Base-by-base conservation (phyloP, 2,113 vertebrate genomes). In the Salvelinus namaycush region DNA sequence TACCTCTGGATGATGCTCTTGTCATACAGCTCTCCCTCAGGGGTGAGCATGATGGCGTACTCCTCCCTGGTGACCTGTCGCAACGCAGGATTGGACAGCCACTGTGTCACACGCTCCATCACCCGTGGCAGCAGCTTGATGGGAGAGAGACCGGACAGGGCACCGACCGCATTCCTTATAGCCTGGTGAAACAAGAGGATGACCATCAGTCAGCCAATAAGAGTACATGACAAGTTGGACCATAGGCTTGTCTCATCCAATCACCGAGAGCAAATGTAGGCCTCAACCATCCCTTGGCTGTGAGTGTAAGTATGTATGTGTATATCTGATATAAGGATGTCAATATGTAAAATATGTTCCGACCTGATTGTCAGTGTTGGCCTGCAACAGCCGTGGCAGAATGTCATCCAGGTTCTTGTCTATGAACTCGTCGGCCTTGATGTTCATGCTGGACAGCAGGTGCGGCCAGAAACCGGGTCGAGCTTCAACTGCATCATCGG, bases 1-100 rank as follows among this genome's bases (percentile, higher is more conserved):
- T 86, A 98, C 98, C 96, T 98, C 87, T 96, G 95, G 85, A 99
- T 94, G 84, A 99, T 96, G 77, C 96, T 97, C 68, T 97, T 96
- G 89, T 99, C 97, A 3, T 96, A 96, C 1, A 99, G 92, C 34
- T 96, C 93, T 79, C 97, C 98, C 0, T 96, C 94, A 0, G 96
- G 96, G 1, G 95, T 97, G 80, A 90, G 92, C 97, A 99, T 96
- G 89, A 98, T 97, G 67, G 94, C 94, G 51, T 94, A 97, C 83
- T 99, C 98, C 79, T 98, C 95, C 59, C 93, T 93, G 1, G 96
- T 99, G 84, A 99, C 95, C 34, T 95, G 95, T 62, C 85, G 78
- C 9, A 99, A 86, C 0, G 93, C 94, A 0, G 94, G 95, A 67
- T 92, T 94, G 74, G 93, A 91, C 83, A 99, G 91, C 0, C 91